A percentile compares a stretch with the other conserved stretches of the same genome.
These are phyloP conservation scores for Omphaloscelis lunosa DNA, from an alignment of 2,888 invertebrate species.

Conservation along the genomic window DNA sequence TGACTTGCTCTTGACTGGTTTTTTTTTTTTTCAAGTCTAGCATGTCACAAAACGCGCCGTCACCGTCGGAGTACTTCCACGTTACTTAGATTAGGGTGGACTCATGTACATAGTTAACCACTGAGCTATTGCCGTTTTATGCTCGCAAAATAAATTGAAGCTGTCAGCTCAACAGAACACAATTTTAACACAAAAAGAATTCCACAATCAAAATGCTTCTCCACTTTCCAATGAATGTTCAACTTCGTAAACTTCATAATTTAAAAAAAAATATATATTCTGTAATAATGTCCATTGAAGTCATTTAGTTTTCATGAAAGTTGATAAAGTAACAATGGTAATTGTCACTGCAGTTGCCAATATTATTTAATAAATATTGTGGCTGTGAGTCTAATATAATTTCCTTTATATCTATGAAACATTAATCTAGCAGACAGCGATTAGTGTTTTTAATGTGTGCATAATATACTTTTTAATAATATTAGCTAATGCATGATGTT, in stretches of 20 bases:
- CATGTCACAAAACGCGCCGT: not conserved
- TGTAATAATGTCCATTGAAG: not conserved
- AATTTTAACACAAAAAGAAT: not conserved
- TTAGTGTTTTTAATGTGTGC: not conserved
- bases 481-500: not conserved
- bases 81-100: no score
- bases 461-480: not conserved
- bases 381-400: not conserved
- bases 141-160: not conserved
- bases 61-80: not conserved
- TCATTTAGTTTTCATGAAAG: not conserved
- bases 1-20: no score
- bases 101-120: not conserved
- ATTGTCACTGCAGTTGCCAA: not conserved
- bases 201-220: not conserved
- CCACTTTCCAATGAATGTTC: not conserved
- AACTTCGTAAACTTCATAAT: not conserved
- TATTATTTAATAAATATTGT: not conserved
- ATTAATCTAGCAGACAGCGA: no score
- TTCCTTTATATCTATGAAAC: not conserved
- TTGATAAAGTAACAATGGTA: not conserved
- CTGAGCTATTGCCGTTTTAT: not conserved
- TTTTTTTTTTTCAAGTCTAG: not conserved
- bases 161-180: no score
- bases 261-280: not conserved